These are phyloP conservation scores for Sylvia atricapilla DNA, from an alignment of 2,113 vertebrate genomes.

Conservation along the genomic window DNA sequence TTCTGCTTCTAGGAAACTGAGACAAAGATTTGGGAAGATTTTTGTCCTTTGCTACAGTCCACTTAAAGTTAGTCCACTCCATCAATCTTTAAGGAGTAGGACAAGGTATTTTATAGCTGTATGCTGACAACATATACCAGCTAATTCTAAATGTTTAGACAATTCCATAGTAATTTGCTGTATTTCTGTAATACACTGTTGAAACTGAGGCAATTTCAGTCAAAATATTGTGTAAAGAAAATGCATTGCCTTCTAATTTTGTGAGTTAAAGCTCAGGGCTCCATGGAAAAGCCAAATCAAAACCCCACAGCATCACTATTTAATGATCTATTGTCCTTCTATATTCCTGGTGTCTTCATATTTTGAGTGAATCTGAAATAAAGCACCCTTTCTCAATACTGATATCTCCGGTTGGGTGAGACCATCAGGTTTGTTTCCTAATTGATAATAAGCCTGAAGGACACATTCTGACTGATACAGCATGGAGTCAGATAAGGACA, in stretches of 20 bases:
- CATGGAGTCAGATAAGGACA: not conserved
- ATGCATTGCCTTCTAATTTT: not conserved
- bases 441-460: not conserved
- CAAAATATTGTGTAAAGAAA: not conserved
- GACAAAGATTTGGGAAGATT: not conserved
- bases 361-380: not conserved
- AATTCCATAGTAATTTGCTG: not conserved
- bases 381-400: not conserved
- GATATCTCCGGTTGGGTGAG: not conserved
- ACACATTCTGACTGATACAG: not conserved
- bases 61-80: not conserved
- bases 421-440: not conserved
- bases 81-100: not conserved
- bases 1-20: not conserved
- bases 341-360: not conserved
- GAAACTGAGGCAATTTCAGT: not conserved
- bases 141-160: not conserved
- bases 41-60: not conserved
- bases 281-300: not conserved
- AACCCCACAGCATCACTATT: fast-evolving
- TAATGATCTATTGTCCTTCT: not conserved
- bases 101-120: not conserved
- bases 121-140: not conserved
- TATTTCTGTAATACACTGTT: not conserved
- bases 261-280: not conserved